Conservation (phyloP, 2,113 vertebrate species). For the Tretioscincus oriximinensis region DNA sequence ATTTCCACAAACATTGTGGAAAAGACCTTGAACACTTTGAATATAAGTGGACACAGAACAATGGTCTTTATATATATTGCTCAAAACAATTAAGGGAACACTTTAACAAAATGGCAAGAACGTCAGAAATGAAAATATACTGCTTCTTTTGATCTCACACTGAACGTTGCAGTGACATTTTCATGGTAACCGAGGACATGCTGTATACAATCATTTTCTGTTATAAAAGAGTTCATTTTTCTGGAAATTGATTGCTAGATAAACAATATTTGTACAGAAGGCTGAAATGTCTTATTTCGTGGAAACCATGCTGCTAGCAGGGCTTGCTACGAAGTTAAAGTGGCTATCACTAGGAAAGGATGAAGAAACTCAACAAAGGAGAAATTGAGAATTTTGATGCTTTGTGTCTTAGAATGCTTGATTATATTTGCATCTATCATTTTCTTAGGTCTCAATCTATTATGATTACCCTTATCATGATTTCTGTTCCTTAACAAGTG, state of each 20-base stretch:
- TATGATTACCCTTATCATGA: no score
- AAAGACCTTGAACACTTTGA: not conserved
- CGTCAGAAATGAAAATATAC: rapidly evolving
- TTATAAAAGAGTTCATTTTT: conserved; percentile 28
- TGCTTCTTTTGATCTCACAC: not conserved
- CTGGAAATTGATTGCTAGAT: conserved; percentile 29
- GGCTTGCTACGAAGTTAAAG: not conserved
- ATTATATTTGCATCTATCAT: not conserved
- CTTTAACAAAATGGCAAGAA: not conserved
- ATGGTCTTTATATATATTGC: no score
- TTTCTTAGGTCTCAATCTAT: no score
- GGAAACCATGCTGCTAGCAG: not conserved
- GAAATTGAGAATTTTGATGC: not conserved
- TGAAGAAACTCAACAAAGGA: not conserved
- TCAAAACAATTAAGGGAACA: no score
- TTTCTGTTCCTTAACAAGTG: not conserved
- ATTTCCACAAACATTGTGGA: not conserved
- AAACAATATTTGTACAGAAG: conserved; percentile 3
- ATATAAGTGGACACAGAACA: conserved; percentile 4
- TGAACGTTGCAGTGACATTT: conserved; percentile 27
- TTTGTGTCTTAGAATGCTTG: no score
- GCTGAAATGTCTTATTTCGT: not conserved
- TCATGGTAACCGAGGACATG: conserved; percentile 18
- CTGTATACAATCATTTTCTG: conserved; percentile 46
- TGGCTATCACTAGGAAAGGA: not conserved